phyloP scores from a whole-genome alignment of 2,797 vertebrate genomes.

The Alca torda region DNA sequence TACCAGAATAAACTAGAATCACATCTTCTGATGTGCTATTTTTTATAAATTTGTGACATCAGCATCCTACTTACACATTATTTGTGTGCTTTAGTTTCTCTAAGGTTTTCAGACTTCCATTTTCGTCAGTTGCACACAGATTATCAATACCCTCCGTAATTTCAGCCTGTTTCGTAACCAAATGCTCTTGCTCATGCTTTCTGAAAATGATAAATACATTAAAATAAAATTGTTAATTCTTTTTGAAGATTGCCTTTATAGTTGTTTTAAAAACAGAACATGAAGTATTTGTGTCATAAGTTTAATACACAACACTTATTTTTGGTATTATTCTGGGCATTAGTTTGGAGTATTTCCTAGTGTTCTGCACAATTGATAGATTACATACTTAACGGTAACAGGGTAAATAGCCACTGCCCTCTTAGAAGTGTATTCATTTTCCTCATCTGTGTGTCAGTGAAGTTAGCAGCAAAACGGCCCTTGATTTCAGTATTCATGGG shows the following conservation, averaged over 20 bases:
- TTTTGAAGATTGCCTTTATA: not conserved
- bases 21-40: accelerated
- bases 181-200: not conserved
- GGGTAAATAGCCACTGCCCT: not conserved
- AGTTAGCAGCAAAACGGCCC: not conserved
- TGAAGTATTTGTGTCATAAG: accelerated
- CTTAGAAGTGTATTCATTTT: not conserved
- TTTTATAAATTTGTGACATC: not conserved
- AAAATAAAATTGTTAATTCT: not conserved
- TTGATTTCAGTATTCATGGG: not conserved
- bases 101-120: not conserved
- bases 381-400: not conserved
- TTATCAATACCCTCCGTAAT: not conserved
- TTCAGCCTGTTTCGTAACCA: not conserved
- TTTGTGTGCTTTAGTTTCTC: not conserved
- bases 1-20: not conserved
- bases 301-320: not conserved
- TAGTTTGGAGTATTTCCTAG: not conserved
- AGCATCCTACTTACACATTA: not conserved
- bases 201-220: constrained; percentile 24
- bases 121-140: not conserved
- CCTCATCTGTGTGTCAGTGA: not conserved
- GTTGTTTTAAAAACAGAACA: not conserved
- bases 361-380: not conserved
- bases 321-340: not conserved